A percentile compares a stretch with the other conserved stretches of the same genome.
Evolutionary conservation across 2,888 invertebrate genomes (phyloP).

Genomic region (Biston stratarius): DNA sequence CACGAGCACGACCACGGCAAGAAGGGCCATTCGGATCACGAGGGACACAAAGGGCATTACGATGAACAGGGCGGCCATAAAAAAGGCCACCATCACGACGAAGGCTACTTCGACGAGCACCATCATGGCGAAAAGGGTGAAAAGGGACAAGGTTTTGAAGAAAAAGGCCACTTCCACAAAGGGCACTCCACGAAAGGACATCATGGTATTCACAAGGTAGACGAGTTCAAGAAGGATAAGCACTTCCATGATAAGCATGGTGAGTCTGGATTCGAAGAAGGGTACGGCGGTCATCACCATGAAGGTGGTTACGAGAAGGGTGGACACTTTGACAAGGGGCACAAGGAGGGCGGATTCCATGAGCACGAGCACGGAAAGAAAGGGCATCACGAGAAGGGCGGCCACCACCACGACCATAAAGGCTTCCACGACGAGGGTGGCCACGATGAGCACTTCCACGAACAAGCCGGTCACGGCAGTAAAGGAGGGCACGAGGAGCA

Average conservation of each 20-base stretch:
- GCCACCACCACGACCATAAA: conserved; percentile 91
- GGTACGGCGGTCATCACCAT: conserved; percentile 92
- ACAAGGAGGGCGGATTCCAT: conserved; percentile 91
- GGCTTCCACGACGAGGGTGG: conserved; percentile 92
- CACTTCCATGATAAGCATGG: conserved; percentile 95
- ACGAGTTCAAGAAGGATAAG: conserved; percentile 94
- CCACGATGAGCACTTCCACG: conserved; percentile 90
- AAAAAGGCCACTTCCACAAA: conserved; percentile 91
- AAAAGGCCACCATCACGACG: conserved; percentile 88
- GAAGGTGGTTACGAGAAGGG: conserved; percentile 92
- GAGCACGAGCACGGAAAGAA: conserved; percentile 93
- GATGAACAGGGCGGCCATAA: conserved; percentile 88
- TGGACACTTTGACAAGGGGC: conserved; percentile 92
- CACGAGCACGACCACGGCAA: conserved; percentile 89
- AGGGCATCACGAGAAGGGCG: conserved; percentile 92
- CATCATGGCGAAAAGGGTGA: conserved; percentile 89
- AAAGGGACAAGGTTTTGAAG: conserved; percentile 84
- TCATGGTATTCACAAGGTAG: conserved; percentile 93
- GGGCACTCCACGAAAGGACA: conserved; percentile 95
- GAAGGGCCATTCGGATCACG: conserved; percentile 91
- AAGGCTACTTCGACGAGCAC: conserved; percentile 88
- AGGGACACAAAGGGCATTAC: conserved; percentile 86
- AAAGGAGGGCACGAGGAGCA: conserved; percentile 92
- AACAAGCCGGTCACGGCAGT: conserved; percentile 90
- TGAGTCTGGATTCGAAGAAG: conserved; percentile 92